Conservation (phyloP, 2,797 vertebrate genomes). For the Octomys mimax region DNA sequence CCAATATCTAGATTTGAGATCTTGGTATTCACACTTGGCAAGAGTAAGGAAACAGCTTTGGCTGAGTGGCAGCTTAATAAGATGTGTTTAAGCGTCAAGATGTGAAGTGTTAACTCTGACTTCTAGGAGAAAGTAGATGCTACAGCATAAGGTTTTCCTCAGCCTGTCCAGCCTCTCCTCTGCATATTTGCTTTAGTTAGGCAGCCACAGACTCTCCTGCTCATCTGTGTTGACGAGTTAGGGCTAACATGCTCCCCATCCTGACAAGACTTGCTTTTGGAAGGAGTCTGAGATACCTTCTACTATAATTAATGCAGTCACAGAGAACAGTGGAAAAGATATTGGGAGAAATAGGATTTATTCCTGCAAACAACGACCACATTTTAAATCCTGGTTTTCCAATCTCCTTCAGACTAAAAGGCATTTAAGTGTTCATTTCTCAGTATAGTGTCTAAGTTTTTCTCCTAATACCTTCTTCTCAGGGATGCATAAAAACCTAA, state of each 20-base stretch:
- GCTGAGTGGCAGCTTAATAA: slow-evolving; percentile 9
- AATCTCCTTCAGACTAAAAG: slow-evolving; percentile 33
- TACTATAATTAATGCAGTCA: slow-evolving; percentile 17
- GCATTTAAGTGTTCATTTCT: slow-evolving; percentile 16
- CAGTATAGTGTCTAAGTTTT: background rate
- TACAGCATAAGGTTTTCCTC: background rate
- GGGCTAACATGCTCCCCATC: background rate
- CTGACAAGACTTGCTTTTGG: slow-evolving; percentile 12
- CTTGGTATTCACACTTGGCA: background rate
- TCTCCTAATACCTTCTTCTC: background rate
- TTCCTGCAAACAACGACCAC: background rate
- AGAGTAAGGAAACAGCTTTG: background rate
- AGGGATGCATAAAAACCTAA: slow-evolving; percentile 17
- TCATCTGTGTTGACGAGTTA: background rate
- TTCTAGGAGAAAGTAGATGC: background rate
- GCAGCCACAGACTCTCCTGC: background rate
- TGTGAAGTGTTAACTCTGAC: background rate
- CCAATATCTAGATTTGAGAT: slow-evolving; percentile 7
- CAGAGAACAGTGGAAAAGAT: background rate
- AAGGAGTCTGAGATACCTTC: background rate
- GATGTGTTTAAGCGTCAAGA: background rate
- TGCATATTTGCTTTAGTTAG: background rate
- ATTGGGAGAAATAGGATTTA: background rate
- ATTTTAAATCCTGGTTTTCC: slow-evolving; percentile 30
- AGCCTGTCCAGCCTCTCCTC: background rate